Conservation (phyloP, 2,113 vertebrate species). For the Callorhinus ursinus region DNA sequence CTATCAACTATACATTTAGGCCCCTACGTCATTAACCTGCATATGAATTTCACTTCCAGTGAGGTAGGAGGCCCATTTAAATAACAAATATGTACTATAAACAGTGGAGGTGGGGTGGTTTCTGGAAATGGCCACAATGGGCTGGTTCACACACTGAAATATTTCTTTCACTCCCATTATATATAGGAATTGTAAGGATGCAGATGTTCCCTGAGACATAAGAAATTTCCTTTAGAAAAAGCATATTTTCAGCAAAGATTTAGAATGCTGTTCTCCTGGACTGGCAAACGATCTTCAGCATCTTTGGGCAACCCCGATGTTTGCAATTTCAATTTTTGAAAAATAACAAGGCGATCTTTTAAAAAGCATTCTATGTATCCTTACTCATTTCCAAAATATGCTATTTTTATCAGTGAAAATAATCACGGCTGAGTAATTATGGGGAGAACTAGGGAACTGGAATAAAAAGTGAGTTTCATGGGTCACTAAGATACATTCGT, state of each 20-base stretch:
- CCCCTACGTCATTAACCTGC: neutral
- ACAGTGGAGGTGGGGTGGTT: neutral
- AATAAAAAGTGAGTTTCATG: slow-evolving; percentile 18
- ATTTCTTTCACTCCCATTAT: neutral
- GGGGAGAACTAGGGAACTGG: neutral
- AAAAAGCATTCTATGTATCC: neutral
- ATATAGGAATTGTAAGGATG: slow-evolving; percentile 8
- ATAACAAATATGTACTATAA: neutral
- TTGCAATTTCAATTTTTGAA: slow-evolving; percentile 7
- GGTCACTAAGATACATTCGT: slow-evolving; percentile 17
- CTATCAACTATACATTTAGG: neutral
- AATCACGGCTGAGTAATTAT: neutral
- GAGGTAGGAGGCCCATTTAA: slow-evolving; percentile 8
- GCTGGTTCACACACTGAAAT: neutral
- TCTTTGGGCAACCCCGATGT: neutral
- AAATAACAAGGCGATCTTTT: neutral
- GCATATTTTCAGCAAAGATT: neutral
- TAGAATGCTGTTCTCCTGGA: neutral
- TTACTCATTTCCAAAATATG: slow-evolving; percentile 4
- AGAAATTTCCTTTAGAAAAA: slow-evolving; percentile 14
- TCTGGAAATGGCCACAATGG: neutral
- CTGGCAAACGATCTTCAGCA: neutral
- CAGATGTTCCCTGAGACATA: slow-evolving; percentile 40
- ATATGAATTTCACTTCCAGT: neutral
- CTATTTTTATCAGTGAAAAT: slow-evolving; percentile 27